A percentile compares a stretch with the other conserved stretches of the same genome.
Conservation (phyloP, 2,113 vertebrate genomes). For the Todiramphus saurophagus region DNA sequence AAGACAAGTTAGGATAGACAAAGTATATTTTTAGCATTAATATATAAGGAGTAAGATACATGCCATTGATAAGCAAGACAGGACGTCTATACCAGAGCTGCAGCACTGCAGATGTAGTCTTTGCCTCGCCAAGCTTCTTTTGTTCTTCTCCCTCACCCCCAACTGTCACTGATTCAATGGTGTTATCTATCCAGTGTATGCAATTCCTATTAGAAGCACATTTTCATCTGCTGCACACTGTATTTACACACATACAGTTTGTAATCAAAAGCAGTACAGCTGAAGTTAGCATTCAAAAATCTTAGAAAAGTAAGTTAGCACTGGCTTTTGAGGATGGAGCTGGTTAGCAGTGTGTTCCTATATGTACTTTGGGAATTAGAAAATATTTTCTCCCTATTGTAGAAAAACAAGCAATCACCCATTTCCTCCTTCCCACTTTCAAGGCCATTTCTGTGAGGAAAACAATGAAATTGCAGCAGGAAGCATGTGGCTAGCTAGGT, state of each 20-base stretch:
- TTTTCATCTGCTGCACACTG: not conserved
- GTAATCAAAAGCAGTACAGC: not conserved
- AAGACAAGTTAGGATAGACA: not conserved
- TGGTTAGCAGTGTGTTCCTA: not conserved
- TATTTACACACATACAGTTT: not conserved
- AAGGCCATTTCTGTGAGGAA: not conserved
- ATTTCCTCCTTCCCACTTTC: not conserved
- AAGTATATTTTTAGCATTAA: slow-evolving; percentile 15
- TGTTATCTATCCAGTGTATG: not conserved
- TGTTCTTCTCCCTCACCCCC: not conserved
- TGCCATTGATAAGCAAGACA: not conserved
- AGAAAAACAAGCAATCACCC: not conserved
- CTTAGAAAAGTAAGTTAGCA: not conserved
- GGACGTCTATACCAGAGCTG: not conserved
- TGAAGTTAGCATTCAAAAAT: not conserved
- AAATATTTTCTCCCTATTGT: not conserved
- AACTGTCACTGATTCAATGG: not conserved
- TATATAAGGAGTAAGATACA: not conserved
- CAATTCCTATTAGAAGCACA: not conserved
- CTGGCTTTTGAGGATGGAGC: not conserved
- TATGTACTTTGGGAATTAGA: not conserved
- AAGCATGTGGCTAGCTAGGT: not conserved
- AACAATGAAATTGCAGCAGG: not conserved
- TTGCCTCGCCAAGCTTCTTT: not conserved
- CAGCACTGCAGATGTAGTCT: not conserved